These are phyloP conservation scores for Orestias chungarensis DNA, from an alignment of 2,797 vertebrate species.

Conservation along the genomic window DNA sequence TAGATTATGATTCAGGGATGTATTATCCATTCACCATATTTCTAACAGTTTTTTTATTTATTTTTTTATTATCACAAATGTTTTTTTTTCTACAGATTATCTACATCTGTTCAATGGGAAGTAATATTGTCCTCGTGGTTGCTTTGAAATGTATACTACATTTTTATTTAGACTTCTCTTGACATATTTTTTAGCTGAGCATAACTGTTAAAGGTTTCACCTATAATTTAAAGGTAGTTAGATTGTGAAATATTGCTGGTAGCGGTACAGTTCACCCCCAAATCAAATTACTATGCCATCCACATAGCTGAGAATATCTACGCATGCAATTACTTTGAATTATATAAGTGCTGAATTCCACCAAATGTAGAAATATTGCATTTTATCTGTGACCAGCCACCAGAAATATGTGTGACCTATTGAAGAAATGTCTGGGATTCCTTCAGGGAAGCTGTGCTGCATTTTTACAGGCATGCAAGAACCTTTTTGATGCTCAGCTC, in stretches of 20 bases:
- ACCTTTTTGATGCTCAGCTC: not conserved
- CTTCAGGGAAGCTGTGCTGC: not conserved
- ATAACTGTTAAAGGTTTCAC: no score
- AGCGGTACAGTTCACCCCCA: no score
- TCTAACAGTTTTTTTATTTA: no score
- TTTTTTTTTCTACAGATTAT: no score
- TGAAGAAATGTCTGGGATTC: not conserved
- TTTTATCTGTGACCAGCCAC: slow-evolving; percentile 3
- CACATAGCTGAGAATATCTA: not conserved
- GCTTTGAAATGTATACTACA: no score
- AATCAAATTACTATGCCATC: not conserved
- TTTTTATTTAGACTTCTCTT: no score
- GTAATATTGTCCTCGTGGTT: no score
- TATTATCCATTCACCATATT: not conserved
- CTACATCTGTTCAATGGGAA: no score
- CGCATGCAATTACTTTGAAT: not conserved
- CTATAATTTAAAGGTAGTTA: not conserved
- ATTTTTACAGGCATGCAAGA: slow-evolving; percentile 5
- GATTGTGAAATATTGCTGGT: not conserved
- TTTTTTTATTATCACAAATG: no score
- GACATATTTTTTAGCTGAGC: no score
- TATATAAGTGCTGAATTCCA: not conserved
- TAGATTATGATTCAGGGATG: not conserved
- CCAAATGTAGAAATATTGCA: not conserved
- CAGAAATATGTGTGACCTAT: slow-evolving; percentile 3